Percentiles rank a stretch among this genome's conserved stretches.
These are phyloP conservation scores for Parazoanthus darwini DNA, from an alignment of 92 coral and sea anemone species.

Conservation along the genomic window DNA sequence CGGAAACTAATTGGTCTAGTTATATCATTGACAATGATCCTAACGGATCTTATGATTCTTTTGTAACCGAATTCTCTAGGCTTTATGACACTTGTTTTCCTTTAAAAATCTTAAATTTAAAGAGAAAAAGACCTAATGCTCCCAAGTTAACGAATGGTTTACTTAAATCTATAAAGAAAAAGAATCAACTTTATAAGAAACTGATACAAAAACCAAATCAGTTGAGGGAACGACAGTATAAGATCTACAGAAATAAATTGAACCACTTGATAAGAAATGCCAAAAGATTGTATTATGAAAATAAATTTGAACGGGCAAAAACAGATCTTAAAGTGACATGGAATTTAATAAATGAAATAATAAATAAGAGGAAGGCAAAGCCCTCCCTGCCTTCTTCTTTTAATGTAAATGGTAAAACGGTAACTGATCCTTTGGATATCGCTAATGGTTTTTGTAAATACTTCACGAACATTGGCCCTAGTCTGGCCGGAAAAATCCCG, in stretches of 20 bases:
- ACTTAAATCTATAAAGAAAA: constrained; percentile 45
- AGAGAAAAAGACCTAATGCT: constrained; percentile 1
- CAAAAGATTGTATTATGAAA: constrained; percentile 44
- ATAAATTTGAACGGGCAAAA: constrained; percentile 38
- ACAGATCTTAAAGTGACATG: constrained; percentile 20
- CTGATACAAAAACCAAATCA: constrained; percentile 22
- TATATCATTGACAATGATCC: constrained; percentile 20
- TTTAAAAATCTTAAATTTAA: constrained; percentile 20
- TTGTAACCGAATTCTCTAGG: constrained; percentile 31
- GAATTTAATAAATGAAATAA: too few species aligned
- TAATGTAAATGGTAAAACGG: constrained; percentile 26
- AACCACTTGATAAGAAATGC: constrained; percentile 51
- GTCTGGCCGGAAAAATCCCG: constrained; percentile 20
- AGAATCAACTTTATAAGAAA: constrained; percentile 56
- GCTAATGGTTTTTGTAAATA: constrained; percentile 53
- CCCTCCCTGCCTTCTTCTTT: constrained; percentile 47
- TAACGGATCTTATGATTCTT: constrained; percentile 39
- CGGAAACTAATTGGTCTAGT: constrained; percentile 43
- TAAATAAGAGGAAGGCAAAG: too few species aligned
- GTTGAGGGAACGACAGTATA: constrained; percentile 40
- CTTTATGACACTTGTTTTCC: constrained; percentile 45
- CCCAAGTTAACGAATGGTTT: constrained; percentile 61
- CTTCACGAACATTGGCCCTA: constrained; percentile 49
- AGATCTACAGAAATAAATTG: constrained; percentile 54
- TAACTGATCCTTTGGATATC: constrained; percentile 32